A percentile compares a stretch with the other conserved stretches of the same genome.
Conservation (phyloP, 2,113 vertebrate genomes). For the Nycticebus coucang region DNA sequence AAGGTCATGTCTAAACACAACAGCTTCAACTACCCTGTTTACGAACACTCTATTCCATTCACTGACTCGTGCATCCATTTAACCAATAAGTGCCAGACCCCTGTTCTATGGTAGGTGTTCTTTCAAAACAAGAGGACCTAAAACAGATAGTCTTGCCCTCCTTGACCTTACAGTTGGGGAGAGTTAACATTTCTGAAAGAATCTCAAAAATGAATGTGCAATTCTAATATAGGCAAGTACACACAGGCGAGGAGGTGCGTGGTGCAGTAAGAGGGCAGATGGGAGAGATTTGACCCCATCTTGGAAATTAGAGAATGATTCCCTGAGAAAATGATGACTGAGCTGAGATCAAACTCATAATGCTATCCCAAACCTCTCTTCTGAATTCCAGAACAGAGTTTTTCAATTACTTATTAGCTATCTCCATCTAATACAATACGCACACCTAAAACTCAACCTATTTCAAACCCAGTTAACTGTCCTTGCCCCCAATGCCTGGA, state of each 20-base stretch:
- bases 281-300: not conserved
- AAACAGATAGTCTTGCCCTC: not conserved
- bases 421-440: not conserved
- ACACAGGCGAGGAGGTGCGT: not conserved
- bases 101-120: not conserved
- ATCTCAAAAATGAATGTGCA: not conserved
- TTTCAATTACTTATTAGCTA: not conserved
- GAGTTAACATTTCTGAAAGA: not conserved
- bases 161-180: not conserved
- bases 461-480: not conserved
- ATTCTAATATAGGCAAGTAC: not conserved
- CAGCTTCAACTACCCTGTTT: not conserved
- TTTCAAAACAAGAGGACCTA: not conserved
- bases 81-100: not conserved
- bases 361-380: not conserved
- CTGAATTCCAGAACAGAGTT: not conserved
- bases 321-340: not conserved
- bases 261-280: not conserved
- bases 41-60: not conserved
- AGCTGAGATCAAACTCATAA: not conserved
- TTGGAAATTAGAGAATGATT: not conserved
- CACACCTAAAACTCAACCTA: not conserved
- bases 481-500: too few relatives aligned
- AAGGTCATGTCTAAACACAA: not conserved
- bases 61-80: not conserved